Evolutionary conservation across 1,140 invertebrate species (phyloP).

Genomic region (Ericerus pela): DNA sequence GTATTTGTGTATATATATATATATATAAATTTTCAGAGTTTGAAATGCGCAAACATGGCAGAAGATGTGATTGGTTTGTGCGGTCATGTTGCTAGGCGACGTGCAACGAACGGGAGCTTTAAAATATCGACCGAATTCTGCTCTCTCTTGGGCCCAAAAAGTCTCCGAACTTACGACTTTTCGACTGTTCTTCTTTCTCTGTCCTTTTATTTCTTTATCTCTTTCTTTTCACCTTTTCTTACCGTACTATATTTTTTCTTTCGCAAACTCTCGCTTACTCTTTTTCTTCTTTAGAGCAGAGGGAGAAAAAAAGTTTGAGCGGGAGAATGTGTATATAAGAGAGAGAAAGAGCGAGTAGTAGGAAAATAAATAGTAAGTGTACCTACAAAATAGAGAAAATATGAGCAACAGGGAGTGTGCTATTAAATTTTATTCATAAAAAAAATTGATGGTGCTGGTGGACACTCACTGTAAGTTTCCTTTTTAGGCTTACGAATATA

Average conservation of each 20-base stretch:
- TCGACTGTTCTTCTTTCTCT: no score
- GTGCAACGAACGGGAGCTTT: slow-evolving; percentile 4
- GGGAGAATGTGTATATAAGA: background rate
- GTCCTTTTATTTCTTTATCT: background rate
- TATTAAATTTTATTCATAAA: no score
- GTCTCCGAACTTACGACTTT: background rate
- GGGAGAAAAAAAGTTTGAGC: background rate
- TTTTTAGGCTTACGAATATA: no score
- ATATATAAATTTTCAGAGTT: slow-evolving; percentile 11
- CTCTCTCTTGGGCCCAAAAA: slow-evolving; percentile 9
- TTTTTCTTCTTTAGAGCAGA: no score
- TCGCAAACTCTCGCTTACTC: background rate
- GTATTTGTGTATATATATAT: no score
- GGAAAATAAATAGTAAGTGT: no score
- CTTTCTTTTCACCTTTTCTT: background rate
- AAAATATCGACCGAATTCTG: background rate
- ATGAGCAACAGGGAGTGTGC: no score
- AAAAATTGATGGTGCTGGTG: no score
- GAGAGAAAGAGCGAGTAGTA: background rate
- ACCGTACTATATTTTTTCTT: background rate
- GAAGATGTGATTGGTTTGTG: slow-evolving; percentile 12
- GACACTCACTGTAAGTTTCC: no score
- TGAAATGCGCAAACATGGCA: slow-evolving; percentile 10
- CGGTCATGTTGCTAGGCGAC: slow-evolving; percentile 8
- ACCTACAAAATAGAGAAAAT: no score